Conservation (phyloP, 2,113 vertebrate genomes). For the Ranitomeya variabilis region DNA sequence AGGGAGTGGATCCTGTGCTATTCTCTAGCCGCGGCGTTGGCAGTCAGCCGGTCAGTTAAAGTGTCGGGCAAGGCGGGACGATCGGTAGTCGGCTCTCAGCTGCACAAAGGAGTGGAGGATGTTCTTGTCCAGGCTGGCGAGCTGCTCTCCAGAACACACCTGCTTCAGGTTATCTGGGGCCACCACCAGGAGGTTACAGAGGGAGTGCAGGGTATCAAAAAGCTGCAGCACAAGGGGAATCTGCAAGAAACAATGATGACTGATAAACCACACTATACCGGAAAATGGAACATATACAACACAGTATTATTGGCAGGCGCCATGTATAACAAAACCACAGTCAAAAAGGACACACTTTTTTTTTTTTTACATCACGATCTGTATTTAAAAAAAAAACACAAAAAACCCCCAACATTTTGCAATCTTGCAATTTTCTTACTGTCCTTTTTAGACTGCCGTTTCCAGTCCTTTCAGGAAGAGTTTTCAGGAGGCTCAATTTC, state of each 20-base stretch:
- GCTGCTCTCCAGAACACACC: conserved; percentile 97
- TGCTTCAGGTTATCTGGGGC: conserved; percentile 98
- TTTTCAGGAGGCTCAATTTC: too few species aligned
- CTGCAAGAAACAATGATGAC: conserved; percentile 66
- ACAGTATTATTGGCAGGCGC: too few species aligned
- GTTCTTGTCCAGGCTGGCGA: conserved; percentile 96
- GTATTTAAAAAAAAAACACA: too few species aligned
- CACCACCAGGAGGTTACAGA: conserved; percentile 98
- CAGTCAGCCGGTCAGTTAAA: conserved; percentile 92
- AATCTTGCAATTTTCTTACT: too few species aligned
- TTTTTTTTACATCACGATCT: too few species aligned
- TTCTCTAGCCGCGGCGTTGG: conserved; percentile 58
- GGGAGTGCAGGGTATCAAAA: conserved; percentile 96
- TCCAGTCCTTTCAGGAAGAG: too few species aligned
- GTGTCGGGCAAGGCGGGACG: conserved; percentile 91
- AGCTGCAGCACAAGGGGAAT: conserved; percentile 95
- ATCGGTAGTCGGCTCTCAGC: conserved; percentile 94
- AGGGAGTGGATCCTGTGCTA: conserved; percentile 68
- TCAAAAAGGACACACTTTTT: too few species aligned
- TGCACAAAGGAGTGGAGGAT: conserved; percentile 98
- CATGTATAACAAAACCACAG: too few species aligned
- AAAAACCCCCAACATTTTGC: too few species aligned
- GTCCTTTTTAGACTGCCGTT: too few species aligned
- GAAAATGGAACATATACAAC: too few species aligned
- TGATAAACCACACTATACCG: too few species aligned